Percentiles rank a stretch among this genome's conserved stretches.
phyloP scores from a whole-genome alignment of 1,140 invertebrate genomes.

The Cardiocondyla obscurior region DNA sequence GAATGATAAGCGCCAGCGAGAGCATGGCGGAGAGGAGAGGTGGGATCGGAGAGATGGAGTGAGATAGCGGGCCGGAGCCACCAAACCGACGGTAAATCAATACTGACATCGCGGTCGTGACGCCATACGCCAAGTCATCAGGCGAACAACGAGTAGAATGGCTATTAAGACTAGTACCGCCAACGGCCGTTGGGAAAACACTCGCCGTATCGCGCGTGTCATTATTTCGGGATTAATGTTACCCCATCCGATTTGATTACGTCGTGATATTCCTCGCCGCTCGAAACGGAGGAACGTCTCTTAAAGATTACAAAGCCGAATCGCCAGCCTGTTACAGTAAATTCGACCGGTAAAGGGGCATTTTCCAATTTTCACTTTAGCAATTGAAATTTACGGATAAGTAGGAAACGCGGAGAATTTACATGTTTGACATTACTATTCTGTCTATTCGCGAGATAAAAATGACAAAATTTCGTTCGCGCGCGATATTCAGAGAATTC shows the following conservation, averaged over 20 bases:
- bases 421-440: conserved; percentile 32
- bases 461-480: conserved; percentile 46
- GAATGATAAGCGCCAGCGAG: conserved; percentile 31
- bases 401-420: background rate
- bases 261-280: background rate
- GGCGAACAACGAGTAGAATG: conserved; percentile 36
- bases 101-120: conserved; percentile 68
- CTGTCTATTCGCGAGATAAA: conserved; percentile 32
- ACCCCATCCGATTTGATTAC: conserved; percentile 9
- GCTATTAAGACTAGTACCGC: conserved; percentile 43
- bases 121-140: conserved; percentile 68
- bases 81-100: conserved; percentile 73
- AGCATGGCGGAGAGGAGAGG: background rate
- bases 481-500: conserved; percentile 50
- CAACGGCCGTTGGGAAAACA: conserved; percentile 38
- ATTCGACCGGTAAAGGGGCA: background rate
- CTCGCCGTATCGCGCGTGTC: conserved; percentile 15
- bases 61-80: conserved; percentile 56
- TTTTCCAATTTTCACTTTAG: background rate
- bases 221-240: conserved; percentile 49
- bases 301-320: too few relatives aligned
- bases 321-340: background rate
- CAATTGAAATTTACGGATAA: background rate
- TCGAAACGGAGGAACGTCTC: too few relatives aligned
- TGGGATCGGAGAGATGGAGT: conserved; percentile 4